Evolutionary conservation across 2,797 vertebrate species (phyloP).

Genomic region (Poecilia velifera): DNA sequence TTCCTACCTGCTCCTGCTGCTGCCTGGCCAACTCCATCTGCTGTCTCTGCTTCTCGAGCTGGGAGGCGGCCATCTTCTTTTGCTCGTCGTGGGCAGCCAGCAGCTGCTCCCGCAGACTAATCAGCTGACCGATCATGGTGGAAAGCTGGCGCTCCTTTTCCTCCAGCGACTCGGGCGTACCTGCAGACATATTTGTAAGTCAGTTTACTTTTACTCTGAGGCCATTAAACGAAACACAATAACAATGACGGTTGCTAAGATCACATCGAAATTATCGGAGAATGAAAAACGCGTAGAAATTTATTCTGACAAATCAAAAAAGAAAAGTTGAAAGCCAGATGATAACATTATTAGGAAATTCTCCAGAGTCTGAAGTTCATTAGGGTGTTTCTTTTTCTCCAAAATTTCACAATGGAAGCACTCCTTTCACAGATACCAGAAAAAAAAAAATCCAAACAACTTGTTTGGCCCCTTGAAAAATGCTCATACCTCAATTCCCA

Average conservation of each 20-base stretch:
- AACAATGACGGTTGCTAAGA: neutral
- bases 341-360: neutral
- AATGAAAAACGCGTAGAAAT: neutral
- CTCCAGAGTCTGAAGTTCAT: neutral
- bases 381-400: neutral
- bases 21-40: slow-evolving; percentile 97
- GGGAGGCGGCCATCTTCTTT: slow-evolving; percentile 94
- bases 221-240: neutral
- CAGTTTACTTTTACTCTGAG: neutral
- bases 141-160: slow-evolving; percentile 94
- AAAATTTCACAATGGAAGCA: slow-evolving; percentile 9
- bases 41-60: slow-evolving; percentile 94
- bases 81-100: slow-evolving; percentile 93
- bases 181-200: slow-evolving; percentile 61
- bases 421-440: slow-evolving; percentile 1
- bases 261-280: neutral
- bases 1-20: slow-evolving; percentile 94
- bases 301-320: neutral
- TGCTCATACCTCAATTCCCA: slow-evolving; percentile 29
- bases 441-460: neutral
- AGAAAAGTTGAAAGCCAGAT: neutral
- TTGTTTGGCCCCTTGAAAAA: slow-evolving; percentile 11
- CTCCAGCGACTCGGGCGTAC: slow-evolving; percentile 92
- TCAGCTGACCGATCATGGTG: slow-evolving; percentile 94
- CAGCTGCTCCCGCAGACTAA: slow-evolving; percentile 94